Base-by-base conservation (phyloP, 2,888 invertebrate species). In the Apocheima hispidaria region DNA sequence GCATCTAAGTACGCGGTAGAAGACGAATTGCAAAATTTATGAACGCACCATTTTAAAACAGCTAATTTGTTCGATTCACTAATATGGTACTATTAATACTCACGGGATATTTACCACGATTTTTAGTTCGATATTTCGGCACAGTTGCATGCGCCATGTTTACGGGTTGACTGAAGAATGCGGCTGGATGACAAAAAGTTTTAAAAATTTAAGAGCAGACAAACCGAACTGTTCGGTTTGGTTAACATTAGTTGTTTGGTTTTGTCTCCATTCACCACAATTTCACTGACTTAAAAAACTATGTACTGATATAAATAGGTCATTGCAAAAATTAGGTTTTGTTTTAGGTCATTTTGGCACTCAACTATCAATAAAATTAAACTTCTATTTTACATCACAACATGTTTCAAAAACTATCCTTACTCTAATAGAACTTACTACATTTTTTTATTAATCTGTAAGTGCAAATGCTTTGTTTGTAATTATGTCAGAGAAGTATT, bases 281-380 rank as follows among this genome's bases (percentile, higher is more conserved):
- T 7, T 18, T 36, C 14, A 35, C 16, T 36, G 16, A n/a, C n/a
- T 36, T 16, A 14, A 35, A 16, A 36, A 36, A 38, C 18, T 18
- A 38, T 36, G 14, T 16, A 38, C 5, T 38, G 3, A 2, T 18
- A 18, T 38, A 16, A 36, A 72, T 48, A 26, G 33, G n/a, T 33
- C 49, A 66, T 57, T 35, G 28, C 53, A 33, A 21, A 59, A 46
- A 26, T 18, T 28, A 40, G 26, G 16, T 33, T 40, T 16, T 35
- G 23, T 52, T 40, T 70, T 72, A 74, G 70, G 70, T 74, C 67
- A 68, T 70, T 71, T 72, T 74, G 76, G 72, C 70, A 72, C 69
- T 62, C 62, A 63, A 49, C 60, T 52, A 49, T 16, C 40, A 41
- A 23, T 21, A 7, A 23, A 49, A 57, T 21, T n/a, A 23, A 49